These are phyloP conservation scores for Clitarchus hookeri DNA, from an alignment of 2,888 invertebrate species.

Conservation along the genomic window DNA sequence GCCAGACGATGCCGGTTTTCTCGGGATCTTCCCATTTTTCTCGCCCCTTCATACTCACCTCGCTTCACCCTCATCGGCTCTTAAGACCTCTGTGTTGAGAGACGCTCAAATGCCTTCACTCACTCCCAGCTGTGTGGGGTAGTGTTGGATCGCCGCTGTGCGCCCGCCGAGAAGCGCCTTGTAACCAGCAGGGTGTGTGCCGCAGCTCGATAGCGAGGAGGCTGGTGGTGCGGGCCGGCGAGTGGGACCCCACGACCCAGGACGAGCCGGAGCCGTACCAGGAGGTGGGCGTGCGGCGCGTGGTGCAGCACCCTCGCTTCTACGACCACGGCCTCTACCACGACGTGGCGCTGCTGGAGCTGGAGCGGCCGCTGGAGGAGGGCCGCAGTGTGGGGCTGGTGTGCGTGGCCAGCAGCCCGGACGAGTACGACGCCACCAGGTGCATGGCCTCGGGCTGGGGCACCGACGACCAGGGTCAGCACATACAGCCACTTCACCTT, in stretches of 20 bases:
- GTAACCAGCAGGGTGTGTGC: not conserved
- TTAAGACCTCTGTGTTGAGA: too few relatives aligned
- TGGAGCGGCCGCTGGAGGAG: slow-evolving; percentile 48
- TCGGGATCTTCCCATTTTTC: too few relatives aligned
- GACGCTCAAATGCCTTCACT: too few relatives aligned
- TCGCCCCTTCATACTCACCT: too few relatives aligned
- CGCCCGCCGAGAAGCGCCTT: too few relatives aligned
- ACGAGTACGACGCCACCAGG: slow-evolving; percentile 47
- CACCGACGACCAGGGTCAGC: slow-evolving; percentile 50
- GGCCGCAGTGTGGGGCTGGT: slow-evolving; percentile 52
- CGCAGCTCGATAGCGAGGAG: slow-evolving; percentile 19
- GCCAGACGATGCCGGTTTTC: too few relatives aligned
- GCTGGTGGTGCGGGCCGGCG: slow-evolving; percentile 52
- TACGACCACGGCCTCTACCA: slow-evolving; percentile 49
- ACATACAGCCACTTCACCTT: too few relatives aligned
- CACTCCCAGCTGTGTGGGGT: too few relatives aligned
- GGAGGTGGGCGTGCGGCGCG: slow-evolving; percentile 48
- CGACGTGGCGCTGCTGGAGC: slow-evolving; percentile 51
- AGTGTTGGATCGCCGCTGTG: too few relatives aligned
- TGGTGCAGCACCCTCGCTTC: slow-evolving; percentile 46
- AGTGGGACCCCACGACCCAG: slow-evolving; percentile 54
- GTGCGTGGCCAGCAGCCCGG: slow-evolving; percentile 50
- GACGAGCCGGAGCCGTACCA: slow-evolving; percentile 52
- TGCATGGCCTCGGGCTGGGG: slow-evolving; percentile 55
- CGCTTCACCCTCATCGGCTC: too few relatives aligned